These are phyloP conservation scores for Trematomus loennbergii DNA, from an alignment of 2,113 vertebrate genomes.

Conservation along the genomic window DNA sequence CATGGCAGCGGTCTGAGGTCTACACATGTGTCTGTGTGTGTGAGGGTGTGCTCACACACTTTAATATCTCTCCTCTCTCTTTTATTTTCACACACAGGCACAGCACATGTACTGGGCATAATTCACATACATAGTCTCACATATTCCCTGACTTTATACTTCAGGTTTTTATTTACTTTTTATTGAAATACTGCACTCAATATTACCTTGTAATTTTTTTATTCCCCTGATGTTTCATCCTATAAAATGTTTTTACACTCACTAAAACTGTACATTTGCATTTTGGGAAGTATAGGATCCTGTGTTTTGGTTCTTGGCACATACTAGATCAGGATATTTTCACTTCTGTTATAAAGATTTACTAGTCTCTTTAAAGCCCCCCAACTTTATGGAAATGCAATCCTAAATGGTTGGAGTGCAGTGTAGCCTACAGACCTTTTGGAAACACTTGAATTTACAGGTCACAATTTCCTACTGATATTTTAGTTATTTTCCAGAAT, in stretches of 20 bases:
- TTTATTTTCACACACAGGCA: background rate
- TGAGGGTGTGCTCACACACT: constrained; percentile 7
- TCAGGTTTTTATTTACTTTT: no score
- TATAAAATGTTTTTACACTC: background rate
- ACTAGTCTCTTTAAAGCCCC: background rate
- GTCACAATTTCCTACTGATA: background rate
- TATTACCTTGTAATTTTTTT: background rate
- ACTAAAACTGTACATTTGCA: background rate
- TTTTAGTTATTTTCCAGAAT: background rate
- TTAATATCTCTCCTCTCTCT: constrained; percentile 10
- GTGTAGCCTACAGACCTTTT: background rate
- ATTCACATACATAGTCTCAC: background rate
- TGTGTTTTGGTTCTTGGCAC: background rate
- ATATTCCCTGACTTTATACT: background rate
- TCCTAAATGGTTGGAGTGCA: background rate
- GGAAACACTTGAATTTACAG: background rate
- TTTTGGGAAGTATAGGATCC: background rate
- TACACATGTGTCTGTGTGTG: constrained; percentile 20
- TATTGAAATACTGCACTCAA: background rate
- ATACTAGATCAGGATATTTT: background rate
- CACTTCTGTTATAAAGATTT: background rate
- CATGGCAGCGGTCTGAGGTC: constrained; percentile 15
- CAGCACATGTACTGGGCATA: background rate
- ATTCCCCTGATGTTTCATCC: background rate
- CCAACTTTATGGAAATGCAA: constrained; percentile 2